Percentiles rank a stretch among this genome's conserved stretches.
These are phyloP conservation scores for Pachyrhynchus sulphureomaculatus DNA, from an alignment of 1,140 invertebrate genomes.

Conservation along the genomic window DNA sequence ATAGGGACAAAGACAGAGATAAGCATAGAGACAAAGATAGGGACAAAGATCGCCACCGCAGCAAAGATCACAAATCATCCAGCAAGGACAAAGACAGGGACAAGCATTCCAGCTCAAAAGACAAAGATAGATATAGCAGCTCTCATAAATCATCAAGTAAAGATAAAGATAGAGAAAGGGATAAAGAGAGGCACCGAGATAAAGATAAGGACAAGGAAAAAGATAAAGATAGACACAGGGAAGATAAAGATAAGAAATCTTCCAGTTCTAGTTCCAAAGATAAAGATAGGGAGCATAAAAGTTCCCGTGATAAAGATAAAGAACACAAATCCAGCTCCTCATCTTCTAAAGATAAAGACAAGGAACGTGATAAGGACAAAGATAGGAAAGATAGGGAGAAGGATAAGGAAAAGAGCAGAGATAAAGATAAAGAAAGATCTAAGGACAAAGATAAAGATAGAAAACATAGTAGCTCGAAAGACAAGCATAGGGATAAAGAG, in stretches of 20 bases:
- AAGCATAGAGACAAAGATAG: constrained; percentile 57
- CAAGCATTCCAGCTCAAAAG: constrained; percentile 52
- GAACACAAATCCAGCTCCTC: constrained; percentile 58
- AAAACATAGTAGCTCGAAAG: constrained; percentile 51
- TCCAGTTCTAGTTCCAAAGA: constrained; percentile 42
- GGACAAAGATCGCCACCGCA: constrained; percentile 58
- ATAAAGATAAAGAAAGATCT: constrained; percentile 33
- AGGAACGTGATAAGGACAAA: constrained; percentile 45
- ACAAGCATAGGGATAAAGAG: constrained; percentile 52
- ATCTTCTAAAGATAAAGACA: constrained; percentile 57
- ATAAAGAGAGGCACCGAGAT: constrained; percentile 35
- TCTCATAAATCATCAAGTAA: constrained; percentile 23
- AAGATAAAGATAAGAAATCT: constrained; percentile 50
- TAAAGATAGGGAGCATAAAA: constrained; percentile 41
- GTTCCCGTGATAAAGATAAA: constrained; percentile 41
- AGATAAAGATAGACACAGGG: constrained; percentile 43
- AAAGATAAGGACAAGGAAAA: constrained; percentile 40
- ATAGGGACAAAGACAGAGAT: constrained; percentile 59
- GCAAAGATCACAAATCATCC: constrained; percentile 62
- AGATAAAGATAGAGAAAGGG: constrained; percentile 32
- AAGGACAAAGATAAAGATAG: constrained; percentile 54
- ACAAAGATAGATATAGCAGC: constrained; percentile 52
- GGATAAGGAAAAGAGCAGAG: constrained; percentile 54
- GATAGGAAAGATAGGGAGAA: constrained; percentile 39
- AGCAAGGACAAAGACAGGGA: constrained; percentile 57